These are phyloP conservation scores for Drosophila ezoana DNA, from an alignment of 2,888 invertebrate species.

Conservation along the genomic window DNA sequence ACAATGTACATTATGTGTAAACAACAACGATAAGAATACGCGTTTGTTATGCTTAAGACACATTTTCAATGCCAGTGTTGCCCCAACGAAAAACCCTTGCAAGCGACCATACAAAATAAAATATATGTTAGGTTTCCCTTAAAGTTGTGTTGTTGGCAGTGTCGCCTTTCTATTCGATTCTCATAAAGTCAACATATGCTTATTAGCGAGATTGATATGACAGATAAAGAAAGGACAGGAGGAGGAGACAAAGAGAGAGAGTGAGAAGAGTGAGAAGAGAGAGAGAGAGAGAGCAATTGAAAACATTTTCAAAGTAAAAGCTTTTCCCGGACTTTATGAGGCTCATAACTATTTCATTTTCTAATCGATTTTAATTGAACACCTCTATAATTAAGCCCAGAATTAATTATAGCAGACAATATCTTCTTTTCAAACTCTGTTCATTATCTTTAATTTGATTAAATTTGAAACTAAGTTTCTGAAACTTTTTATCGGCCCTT, in stretches of 20 bases:
- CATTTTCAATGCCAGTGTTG: neutral
- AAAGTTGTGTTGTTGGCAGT: neutral
- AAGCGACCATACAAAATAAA: no score
- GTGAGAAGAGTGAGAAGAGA: neutral
- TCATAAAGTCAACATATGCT: neutral
- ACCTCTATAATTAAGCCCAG: no score
- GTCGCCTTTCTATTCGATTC: neutral
- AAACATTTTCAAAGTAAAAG: no score
- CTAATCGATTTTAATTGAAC: no score
- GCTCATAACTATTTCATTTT: no score
- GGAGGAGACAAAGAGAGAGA: neutral
- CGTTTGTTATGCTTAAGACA: constrained; percentile 20
- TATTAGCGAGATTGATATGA: no score
- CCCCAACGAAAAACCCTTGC: neutral
- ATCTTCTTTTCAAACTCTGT: no score
- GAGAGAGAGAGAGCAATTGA: neutral
- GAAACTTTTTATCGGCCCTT: neutral
- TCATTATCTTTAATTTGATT: no score
- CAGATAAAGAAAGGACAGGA: neutral
- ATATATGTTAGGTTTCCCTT: neutral
- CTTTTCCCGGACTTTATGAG: no score
- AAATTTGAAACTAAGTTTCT: no score
- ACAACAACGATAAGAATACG: constrained; percentile 39
- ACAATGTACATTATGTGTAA: constrained; percentile 36
- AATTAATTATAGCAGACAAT: no score